Conservation (phyloP, 2,888 invertebrate species). For the Rutpela maculata region DNA sequence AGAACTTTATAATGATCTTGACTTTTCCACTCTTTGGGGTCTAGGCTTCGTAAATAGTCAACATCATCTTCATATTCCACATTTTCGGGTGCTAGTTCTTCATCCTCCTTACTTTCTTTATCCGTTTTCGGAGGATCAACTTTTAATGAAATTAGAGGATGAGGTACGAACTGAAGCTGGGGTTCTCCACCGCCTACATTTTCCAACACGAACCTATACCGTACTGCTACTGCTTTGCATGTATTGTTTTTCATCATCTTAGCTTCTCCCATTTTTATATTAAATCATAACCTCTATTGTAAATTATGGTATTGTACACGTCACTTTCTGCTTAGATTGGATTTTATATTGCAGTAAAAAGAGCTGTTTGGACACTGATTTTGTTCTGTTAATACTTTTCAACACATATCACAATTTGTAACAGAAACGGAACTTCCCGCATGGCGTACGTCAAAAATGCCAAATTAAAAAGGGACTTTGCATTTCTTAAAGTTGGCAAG, state of each 20-base stretch:
- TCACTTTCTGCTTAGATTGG: background rate
- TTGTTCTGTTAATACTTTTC: slow-evolving; percentile 25
- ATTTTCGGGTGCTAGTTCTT: slow-evolving; percentile 66
- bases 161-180: slow-evolving; percentile 67
- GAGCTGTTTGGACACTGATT: background rate
- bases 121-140: slow-evolving; percentile 55
- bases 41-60: slow-evolving; percentile 88
- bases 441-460: slow-evolving; percentile 65
- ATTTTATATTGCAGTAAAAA: background rate
- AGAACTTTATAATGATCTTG: slow-evolving; percentile 98
- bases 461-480: slow-evolving; percentile 55
- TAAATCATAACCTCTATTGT: slow-evolving; percentile 56
- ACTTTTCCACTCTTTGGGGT: slow-evolving; percentile 98
- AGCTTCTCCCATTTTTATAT: slow-evolving; percentile 68
- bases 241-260: slow-evolving; percentile 60
- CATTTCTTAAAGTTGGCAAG: slow-evolving; percentile 31
- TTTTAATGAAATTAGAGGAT: slow-evolving; percentile 68
- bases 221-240: slow-evolving; percentile 69
- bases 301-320: background rate
- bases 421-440: slow-evolving; percentile 63
- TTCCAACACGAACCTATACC: slow-evolving; percentile 70
- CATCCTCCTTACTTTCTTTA: slow-evolving; percentile 65
- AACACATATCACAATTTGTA: slow-evolving; percentile 48
- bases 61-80: slow-evolving; percentile 84
- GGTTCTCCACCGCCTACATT: slow-evolving; percentile 64